phyloP scores from a whole-genome alignment of 2,113 vertebrate genomes.

The Scatophagus argus region DNA sequence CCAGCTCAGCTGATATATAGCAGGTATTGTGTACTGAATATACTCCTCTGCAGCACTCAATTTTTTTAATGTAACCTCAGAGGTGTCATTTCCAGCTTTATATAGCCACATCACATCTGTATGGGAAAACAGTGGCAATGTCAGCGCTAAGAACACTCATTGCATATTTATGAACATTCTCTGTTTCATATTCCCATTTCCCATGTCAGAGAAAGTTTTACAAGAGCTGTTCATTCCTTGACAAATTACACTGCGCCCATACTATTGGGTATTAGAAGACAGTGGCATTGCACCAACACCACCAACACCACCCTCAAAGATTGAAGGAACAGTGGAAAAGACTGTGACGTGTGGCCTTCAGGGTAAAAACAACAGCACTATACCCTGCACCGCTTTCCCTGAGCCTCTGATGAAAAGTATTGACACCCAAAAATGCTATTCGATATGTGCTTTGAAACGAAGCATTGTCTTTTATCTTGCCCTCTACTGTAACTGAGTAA shows the following conservation, averaged over 20 bases:
- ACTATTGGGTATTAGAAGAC: slow-evolving; percentile 64
- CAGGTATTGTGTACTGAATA: not conserved
- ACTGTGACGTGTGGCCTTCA: slow-evolving; percentile 22
- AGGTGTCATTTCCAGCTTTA: slow-evolving; percentile 24
- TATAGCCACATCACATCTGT: slow-evolving; percentile 41
- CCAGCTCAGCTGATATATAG: not conserved
- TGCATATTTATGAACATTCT: slow-evolving; percentile 77
- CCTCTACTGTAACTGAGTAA: slow-evolving; percentile 17
- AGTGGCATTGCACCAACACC: too few relatives aligned
- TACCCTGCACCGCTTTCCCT: not conserved
- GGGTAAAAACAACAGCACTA: slow-evolving; percentile 2
- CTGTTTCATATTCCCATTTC: slow-evolving; percentile 75
- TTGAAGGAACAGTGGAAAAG: slow-evolving; percentile 7
- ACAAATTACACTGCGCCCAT: slow-evolving; percentile 70
- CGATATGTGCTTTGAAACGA: slow-evolving; percentile 25
- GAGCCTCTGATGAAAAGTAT: slow-evolving; percentile 11
- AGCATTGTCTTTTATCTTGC: slow-evolving; percentile 10
- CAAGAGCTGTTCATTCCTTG: slow-evolving; percentile 62
- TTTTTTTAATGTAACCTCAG: not conserved
- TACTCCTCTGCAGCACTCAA: not conserved
- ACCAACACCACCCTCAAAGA: slow-evolving; percentile 21
- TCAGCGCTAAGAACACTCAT: slow-evolving; percentile 40
- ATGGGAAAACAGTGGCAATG: slow-evolving; percentile 36
- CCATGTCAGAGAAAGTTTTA: slow-evolving; percentile 71
- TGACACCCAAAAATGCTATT: slow-evolving; percentile 3